phyloP scores from a whole-genome alignment of 2,888 invertebrate genomes.

The Hydrotaea diabolus region DNA sequence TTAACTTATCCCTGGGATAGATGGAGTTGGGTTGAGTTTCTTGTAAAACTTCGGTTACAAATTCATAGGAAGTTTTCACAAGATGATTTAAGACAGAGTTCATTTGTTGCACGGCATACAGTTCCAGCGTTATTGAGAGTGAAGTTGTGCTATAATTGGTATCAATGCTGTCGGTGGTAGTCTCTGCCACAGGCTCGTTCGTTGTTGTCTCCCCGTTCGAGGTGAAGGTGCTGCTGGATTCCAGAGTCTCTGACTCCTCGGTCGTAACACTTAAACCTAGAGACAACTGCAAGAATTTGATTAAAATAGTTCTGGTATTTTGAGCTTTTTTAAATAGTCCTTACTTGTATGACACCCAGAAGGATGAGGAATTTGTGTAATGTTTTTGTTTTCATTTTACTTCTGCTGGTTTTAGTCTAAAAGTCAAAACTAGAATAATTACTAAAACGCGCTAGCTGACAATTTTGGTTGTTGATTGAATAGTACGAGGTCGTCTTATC shows the following conservation, averaged over 20 bases:
- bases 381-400: not conserved
- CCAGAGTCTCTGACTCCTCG: not conserved
- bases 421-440: slow-evolving; percentile 19
- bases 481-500: not conserved
- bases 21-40: slow-evolving; percentile 14
- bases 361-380: not conserved
- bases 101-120: slow-evolving; percentile 59
- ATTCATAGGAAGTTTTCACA: slow-evolving; percentile 47
- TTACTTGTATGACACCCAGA: not conserved
- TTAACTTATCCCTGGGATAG: slow-evolving; percentile 41
- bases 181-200: not conserved
- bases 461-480: not conserved
- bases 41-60: slow-evolving; percentile 52
- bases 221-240: not conserved
- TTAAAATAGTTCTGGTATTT: too few relatives aligned
- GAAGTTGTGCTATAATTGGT: not conserved
- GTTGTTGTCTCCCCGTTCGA: not conserved
- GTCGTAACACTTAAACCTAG: not conserved
- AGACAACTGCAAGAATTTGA: not conserved
- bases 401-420: slow-evolving; percentile 1
- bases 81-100: slow-evolving; percentile 61
- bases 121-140: slow-evolving; percentile 25
- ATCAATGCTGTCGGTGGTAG: not conserved
- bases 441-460: not conserved
- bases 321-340: not conserved